Conservation (phyloP, 2,113 vertebrate species). For the Dipodomys ordii region DNA sequence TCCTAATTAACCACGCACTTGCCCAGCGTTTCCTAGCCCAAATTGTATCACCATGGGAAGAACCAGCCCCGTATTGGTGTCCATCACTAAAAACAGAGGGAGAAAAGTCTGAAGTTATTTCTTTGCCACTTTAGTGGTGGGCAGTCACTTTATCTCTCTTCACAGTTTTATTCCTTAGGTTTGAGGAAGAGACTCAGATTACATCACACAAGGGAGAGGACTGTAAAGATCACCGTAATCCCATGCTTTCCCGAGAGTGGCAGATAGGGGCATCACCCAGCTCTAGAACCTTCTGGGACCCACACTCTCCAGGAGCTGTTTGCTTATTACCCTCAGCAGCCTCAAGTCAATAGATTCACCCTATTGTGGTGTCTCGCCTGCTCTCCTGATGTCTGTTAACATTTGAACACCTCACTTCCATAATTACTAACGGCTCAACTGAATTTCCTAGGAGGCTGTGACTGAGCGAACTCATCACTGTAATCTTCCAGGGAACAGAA, state of each 20-base stretch:
- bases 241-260: not conserved
- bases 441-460: not conserved
- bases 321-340: not conserved
- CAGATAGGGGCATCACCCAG: not conserved
- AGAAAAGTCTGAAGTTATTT: not conserved
- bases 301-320: not conserved
- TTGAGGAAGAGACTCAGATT: not conserved
- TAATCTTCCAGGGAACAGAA: not conserved
- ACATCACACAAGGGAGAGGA: not conserved
- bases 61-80: not conserved
- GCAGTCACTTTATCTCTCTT: not conserved
- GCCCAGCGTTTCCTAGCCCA: not conserved
- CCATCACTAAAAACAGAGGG: not conserved
- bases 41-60: not conserved
- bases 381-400: not conserved
- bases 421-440: not conserved
- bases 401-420: not conserved
- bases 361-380: rapidly evolving
- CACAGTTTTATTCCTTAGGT: conserved; percentile 8
- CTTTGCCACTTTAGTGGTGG: not conserved
- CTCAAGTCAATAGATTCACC: not conserved
- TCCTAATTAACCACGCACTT: not conserved
- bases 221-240: not conserved
- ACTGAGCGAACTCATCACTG: not conserved
- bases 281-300: not conserved